Evolutionary conservation across 2,113 vertebrate genomes (phyloP).

Genomic region (Pseudorectes ferrugineus): DNA sequence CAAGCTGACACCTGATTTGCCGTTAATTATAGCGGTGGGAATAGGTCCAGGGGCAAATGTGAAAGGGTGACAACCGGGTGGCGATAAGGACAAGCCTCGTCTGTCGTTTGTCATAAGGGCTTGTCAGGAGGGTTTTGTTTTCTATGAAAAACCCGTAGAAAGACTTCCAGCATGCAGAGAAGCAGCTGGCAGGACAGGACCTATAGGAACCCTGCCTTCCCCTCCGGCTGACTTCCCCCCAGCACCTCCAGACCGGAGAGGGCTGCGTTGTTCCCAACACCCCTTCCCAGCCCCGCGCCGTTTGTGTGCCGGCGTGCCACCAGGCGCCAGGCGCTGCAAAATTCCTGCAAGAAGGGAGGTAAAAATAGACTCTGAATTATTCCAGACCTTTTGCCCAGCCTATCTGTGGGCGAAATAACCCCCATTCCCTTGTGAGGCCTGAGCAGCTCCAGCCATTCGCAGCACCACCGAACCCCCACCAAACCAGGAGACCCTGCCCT

Average conservation of each 20-base stretch:
- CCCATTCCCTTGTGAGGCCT: neutral
- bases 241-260: neutral
- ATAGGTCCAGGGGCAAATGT: neutral
- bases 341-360: neutral
- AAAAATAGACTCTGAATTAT: neutral
- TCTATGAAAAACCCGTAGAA: neutral
- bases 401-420: neutral
- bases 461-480: fast-evolving
- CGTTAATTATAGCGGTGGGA: neutral
- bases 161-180: neutral
- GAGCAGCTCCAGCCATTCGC: neutral
- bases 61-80: neutral
- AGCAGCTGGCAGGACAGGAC: neutral
- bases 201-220: neutral
- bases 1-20: neutral
- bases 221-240: neutral
- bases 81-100: neutral
- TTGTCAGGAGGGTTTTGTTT: neutral
- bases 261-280: neutral
- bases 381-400: neutral
- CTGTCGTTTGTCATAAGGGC: fast-evolving
- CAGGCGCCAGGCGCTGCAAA: neutral
- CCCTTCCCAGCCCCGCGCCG: fast-evolving
- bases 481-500: neutral
- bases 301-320: fast-evolving